phyloP scores from a whole-genome alignment of 2,888 invertebrate genomes.

The Tolmerus cingulatus region DNA sequence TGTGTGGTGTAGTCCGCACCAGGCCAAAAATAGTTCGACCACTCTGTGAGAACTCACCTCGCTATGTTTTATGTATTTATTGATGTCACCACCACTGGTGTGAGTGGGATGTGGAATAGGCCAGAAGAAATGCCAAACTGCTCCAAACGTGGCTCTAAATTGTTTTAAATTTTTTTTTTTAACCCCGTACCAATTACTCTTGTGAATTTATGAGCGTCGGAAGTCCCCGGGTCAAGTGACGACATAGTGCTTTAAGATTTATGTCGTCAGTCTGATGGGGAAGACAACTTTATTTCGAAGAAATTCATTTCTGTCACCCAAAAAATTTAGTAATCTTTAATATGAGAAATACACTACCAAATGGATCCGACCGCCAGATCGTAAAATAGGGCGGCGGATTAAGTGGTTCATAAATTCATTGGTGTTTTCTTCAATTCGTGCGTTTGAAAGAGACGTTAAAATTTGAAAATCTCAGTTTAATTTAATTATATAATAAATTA shows the following conservation, averaged over 20 bases:
- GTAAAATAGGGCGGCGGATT: not conserved
- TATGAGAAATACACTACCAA: not conserved
- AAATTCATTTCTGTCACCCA: constrained; percentile 15
- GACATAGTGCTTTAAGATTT: constrained; percentile 54
- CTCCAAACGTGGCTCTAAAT: constrained; percentile 13
- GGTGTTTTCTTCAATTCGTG: not conserved
- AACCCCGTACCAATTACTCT: constrained; percentile 51
- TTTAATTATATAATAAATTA: no score
- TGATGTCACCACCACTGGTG: not conserved
- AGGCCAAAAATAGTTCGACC: not conserved
- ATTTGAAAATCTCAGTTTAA: no score
- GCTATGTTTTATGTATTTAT: not conserved
- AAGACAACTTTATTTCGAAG: constrained; percentile 34
- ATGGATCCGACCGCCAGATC: not conserved
- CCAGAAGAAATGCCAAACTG: not conserved
- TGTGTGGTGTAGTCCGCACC: no score
- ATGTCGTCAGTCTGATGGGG: constrained; percentile 45
- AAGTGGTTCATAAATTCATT: not conserved
- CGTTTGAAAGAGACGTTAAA: no score
- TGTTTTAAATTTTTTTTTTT: constrained; percentile 31
- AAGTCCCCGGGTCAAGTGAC: constrained; percentile 53
- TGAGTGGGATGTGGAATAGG: not conserved
- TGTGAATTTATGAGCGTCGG: constrained; percentile 52
- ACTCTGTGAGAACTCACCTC: not conserved
- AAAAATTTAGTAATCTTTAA: constrained; percentile 20